phyloP scores from a whole-genome alignment of 2,888 invertebrate species.

The Sepioteuthis lessoniana region DNA sequence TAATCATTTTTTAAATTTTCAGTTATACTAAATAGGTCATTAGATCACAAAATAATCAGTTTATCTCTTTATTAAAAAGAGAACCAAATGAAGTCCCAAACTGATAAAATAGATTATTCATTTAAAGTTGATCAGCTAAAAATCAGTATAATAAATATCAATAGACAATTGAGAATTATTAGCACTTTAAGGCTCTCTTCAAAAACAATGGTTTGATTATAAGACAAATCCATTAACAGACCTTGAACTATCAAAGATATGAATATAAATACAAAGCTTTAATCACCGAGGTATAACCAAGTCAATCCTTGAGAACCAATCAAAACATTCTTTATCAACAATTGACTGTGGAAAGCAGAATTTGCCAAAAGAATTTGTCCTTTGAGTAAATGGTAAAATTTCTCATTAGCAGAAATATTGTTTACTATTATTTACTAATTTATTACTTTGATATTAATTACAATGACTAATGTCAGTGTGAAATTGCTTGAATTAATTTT shows the following conservation, averaged over 20 bases:
- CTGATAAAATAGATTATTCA: too few species aligned
- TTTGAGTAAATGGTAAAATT: background rate
- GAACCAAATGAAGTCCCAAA: too few species aligned
- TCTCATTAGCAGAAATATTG: background rate
- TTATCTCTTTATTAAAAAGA: too few species aligned
- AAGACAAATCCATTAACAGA: background rate
- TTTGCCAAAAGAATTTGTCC: background rate
- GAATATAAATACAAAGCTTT: background rate
- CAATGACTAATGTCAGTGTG: background rate
- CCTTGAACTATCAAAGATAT: background rate
- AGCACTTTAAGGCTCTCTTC: too few species aligned
- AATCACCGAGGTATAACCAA: background rate
- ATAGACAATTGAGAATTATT: too few species aligned
- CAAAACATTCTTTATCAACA: background rate
- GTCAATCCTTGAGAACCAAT: background rate
- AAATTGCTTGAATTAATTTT: background rate
- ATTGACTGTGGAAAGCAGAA: background rate
- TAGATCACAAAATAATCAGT: too few species aligned
- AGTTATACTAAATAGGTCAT: too few species aligned
- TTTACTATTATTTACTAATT: background rate
- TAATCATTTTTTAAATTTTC: too few species aligned
- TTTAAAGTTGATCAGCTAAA: too few species aligned
- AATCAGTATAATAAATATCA: too few species aligned
- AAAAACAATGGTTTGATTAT: background rate
- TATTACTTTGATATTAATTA: background rate